phyloP scores from a whole-genome alignment of 2,888 invertebrate species.

The Stenoptilia bipunctidactyla region DNA sequence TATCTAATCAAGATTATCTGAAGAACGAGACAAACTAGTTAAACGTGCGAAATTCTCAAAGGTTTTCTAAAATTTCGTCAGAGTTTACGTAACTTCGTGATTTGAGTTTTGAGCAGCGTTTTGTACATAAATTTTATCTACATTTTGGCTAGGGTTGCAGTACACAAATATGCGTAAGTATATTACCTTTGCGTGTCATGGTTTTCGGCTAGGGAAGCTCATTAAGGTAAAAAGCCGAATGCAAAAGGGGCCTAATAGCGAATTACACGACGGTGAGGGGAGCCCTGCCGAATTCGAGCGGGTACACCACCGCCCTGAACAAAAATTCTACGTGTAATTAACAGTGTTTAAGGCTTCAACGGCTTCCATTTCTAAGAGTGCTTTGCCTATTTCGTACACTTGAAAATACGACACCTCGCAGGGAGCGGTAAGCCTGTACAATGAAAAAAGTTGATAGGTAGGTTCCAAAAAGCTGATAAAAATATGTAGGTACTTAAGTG shows the following conservation, averaged over 20 bases:
- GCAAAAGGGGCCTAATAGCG: conserved; percentile 68
- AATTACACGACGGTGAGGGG: conserved; percentile 66
- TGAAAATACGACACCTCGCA: too few relatives aligned
- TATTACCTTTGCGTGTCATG: conserved; percentile 39
- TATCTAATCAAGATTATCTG: too few relatives aligned
- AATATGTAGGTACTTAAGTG: too few relatives aligned
- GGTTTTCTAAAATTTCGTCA: conserved; percentile 17
- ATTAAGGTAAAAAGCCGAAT: conserved; percentile 71
- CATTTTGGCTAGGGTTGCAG: not conserved
- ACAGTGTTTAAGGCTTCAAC: conserved; percentile 10
- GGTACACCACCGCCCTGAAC: conserved; percentile 10
- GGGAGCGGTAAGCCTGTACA: too few relatives aligned
- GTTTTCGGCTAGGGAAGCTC: conserved; percentile 45
- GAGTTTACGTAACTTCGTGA: conserved; percentile 19
- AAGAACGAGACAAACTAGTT: too few relatives aligned
- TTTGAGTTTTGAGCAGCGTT: conserved; percentile 21
- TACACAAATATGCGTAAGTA: conserved; percentile 53
- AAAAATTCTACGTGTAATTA: not conserved
- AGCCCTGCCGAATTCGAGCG: conserved; percentile 29
- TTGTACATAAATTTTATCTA: too few relatives aligned
- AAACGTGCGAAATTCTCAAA: too few relatives aligned
- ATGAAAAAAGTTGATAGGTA: too few relatives aligned
- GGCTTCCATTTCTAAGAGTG: not conserved
- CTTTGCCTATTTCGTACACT: too few relatives aligned
- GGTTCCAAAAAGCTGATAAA: too few relatives aligned